phyloP scores from a whole-genome alignment of 2,888 invertebrate genomes.

The Graphium colonna region DNA sequence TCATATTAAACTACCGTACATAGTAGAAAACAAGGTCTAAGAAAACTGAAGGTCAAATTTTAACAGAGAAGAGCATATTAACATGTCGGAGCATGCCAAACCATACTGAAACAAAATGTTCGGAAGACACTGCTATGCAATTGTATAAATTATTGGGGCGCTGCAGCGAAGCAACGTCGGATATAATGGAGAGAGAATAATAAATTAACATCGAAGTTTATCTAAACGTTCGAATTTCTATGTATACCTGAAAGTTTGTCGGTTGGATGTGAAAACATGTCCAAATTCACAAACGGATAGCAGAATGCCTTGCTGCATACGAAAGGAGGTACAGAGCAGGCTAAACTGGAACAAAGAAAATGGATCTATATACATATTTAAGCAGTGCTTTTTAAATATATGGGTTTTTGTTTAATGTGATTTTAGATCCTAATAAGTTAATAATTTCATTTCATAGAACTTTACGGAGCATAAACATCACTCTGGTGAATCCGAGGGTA shows the following conservation, averaged over 20 bases:
- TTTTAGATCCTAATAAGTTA: too few species aligned
- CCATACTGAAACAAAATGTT: conserved; percentile 31
- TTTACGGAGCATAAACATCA: too few species aligned
- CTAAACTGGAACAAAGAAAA: not conserved
- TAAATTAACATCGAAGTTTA: not conserved
- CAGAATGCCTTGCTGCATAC: not conserved
- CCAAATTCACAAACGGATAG: not conserved
- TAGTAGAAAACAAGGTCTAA: too few species aligned
- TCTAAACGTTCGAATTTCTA: not conserved
- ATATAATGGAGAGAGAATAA: not conserved
- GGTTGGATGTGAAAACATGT: not conserved
- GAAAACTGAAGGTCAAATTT: too few species aligned
- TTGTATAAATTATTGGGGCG: not conserved
- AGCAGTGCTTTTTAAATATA: too few species aligned
- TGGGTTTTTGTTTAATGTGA: too few species aligned
- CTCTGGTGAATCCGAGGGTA: too few species aligned
- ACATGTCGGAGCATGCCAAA: not conserved
- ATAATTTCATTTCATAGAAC: too few species aligned
- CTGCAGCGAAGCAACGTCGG: not conserved
- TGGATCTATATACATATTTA: too few species aligned
- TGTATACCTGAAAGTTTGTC: not conserved
- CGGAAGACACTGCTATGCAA: conserved; percentile 43
- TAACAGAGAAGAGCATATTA: not conserved
- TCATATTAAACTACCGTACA: too few species aligned
- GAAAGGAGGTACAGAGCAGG: not conserved